Base-by-base conservation (phyloP, 2,888 invertebrate genomes). In the Malthinus seriepunctatus region DNA sequence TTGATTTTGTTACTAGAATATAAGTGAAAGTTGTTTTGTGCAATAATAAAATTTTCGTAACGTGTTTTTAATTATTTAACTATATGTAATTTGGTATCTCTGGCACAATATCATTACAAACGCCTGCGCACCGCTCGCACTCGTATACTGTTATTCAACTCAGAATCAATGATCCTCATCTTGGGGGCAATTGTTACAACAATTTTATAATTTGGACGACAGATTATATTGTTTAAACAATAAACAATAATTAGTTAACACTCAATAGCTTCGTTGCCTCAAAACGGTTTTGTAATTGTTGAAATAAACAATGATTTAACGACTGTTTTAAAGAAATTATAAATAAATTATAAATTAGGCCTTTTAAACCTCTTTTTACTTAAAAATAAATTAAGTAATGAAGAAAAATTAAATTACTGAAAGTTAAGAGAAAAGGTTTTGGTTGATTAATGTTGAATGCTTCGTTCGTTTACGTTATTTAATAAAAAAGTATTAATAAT, bases 11-110 rank as follows among this genome's bases (percentile, higher is more conserved):
- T 60, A 8, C 51, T 48, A 44, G 38, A 46, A 37, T 38, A 33
- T 39, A 51, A 67, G 69, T 67, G 66, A 67, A 67, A 69, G 67
- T 66, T 55, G 68, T 60, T 56, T 60, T 48, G 42, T 54, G 38
- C 44, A 49, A 39, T 48, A 56, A 39, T 31, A 49, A 8, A 33
- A 10, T 32, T 45, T 42, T 32, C 51, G 31, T 49, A 51, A 52
- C 49, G 31, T 45, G 53, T 45, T 57, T 57, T 45, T 53, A 47
- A 51, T 58, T 45, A 62, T 51, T 45, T 33, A 34, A 32, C 47
- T 39, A 47, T 62, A 42, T 15, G 63, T 63, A 66, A 63, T 64
- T 60, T 55, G 63, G 67, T 68, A 61, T 62, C 67, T 56, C 67
- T 68, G 69, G 66, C 56, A 53, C 47, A 60, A 53, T 53, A 51